Base-by-base conservation (phyloP, 2,888 invertebrate genomes). In the Mechanitis messenoides region DNA sequence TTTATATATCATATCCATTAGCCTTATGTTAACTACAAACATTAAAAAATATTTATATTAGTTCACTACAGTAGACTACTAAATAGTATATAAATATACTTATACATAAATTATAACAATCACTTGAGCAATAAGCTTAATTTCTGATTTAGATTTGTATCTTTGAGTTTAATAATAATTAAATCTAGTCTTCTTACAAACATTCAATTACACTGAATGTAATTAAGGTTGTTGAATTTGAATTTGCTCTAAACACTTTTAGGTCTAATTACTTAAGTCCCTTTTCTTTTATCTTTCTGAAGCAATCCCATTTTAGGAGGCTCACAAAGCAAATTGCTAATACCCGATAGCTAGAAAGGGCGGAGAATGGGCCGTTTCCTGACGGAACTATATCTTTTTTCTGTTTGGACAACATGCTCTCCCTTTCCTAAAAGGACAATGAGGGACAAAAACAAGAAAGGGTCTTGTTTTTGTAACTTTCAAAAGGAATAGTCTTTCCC, bases 291-390 rank as follows among this genome's bases (percentile, higher is more conserved):
- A 58, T 53, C 62, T 59, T 62, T 53, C 62, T 56, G 77, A 83
- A 80, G 81, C 60, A 64, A 65, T 64, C 58, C 45, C 57, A 67
- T 82, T 81, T 81, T 77, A 63, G 59, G 55, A 65, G 55, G 59
- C 60, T 56, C 79, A 84, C 83, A 86, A 83, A 84, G 84, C 81
- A 85, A 87, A 85, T 85, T 83, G 83, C 81, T 81, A 83, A 82
- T 83, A 81, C 82, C 64, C 82, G 78, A 85, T 84, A 78, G 81
- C 79, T 81, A 77, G 72, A 80, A 81, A 82, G 81, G 80, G 80
- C 80, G 72, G 75, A 69, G 80, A 85, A 84, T 84, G 79, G 78
- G 71, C 83, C 78, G 83, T 85, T 87, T 86, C 82, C 83, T 80
- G 77, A 65, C 78, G 78, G 71, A 80, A 77, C 78, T 84, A 84